These are phyloP conservation scores for Hiodon alosoides DNA, from an alignment of 2,113 vertebrate genomes.

Conservation along the genomic window DNA sequence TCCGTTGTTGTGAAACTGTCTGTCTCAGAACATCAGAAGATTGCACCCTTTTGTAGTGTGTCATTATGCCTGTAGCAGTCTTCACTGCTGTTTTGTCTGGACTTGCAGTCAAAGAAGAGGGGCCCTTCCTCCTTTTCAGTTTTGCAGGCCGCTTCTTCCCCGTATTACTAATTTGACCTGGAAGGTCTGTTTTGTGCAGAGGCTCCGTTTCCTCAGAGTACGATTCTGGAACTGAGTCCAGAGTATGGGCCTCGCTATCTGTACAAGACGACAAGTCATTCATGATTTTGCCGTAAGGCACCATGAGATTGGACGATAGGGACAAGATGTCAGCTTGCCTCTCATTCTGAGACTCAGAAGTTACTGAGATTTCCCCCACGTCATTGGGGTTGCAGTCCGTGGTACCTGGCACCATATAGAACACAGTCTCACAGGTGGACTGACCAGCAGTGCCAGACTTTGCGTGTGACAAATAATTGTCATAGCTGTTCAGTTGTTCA, in stretches of 20 bases:
- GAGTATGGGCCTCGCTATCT: conserved; percentile 24
- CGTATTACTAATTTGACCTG: conserved; percentile 16
- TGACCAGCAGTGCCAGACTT: conserved; percentile 34
- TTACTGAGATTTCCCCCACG: conserved; percentile 44
- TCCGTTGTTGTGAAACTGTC: conserved; percentile 38
- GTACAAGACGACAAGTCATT: conserved; percentile 30
- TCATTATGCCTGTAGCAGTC: conserved; percentile 24
- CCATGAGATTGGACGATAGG: conserved; percentile 50
- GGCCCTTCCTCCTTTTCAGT: conserved; percentile 24
- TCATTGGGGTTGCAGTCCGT: conserved; percentile 49
- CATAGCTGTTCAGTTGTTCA: conserved; percentile 49
- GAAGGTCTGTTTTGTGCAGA: neutral
- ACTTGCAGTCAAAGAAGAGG: conserved; percentile 31
- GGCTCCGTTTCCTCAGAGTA: conserved; percentile 8
- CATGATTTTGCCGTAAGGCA: conserved; percentile 23
- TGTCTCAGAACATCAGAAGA: conserved; percentile 41
- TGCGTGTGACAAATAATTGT: conserved; percentile 52
- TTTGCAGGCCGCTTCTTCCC: conserved; percentile 33
- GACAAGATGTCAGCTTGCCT: conserved; percentile 54
- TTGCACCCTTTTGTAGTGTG: conserved; percentile 28
- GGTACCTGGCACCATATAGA: conserved; percentile 35
- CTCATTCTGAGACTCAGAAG: conserved; percentile 42
- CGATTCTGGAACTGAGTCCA: conserved; percentile 11
- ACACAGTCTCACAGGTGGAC: conserved; percentile 30
- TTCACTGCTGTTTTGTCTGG: conserved; percentile 39